Evolutionary conservation across 2,888 invertebrate species (phyloP).

Genomic region (Pandemis heparana): DNA sequence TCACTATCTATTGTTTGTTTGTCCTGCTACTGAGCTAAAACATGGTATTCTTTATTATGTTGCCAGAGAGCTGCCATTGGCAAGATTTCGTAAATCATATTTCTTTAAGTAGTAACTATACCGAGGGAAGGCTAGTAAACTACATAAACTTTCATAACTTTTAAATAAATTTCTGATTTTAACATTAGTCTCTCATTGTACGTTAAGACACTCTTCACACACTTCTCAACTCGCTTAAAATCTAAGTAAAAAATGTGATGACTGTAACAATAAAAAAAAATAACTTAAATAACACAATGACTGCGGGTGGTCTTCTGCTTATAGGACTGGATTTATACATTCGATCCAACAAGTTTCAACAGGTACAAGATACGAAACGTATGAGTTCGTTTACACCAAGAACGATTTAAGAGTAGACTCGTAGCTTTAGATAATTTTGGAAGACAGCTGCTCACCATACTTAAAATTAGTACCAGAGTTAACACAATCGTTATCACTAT

Average conservation of each 20-base stretch:
- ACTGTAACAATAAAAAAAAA: conserved; percentile 5
- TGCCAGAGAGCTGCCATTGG: conserved; percentile 53
- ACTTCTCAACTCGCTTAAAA: not conserved
- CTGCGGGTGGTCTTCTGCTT: not conserved
- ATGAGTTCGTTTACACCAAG: not conserved
- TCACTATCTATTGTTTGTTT: not conserved
- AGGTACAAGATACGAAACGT: not conserved
- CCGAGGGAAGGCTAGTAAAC: not conserved
- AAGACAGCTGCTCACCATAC: conserved; percentile 6
- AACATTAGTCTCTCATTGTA: not conserved
- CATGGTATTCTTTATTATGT: not conserved
- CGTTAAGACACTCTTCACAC: not conserved
- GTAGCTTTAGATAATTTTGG: not conserved
- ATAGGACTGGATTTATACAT: not conserved
- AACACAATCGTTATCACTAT: not conserved
- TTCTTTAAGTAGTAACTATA: not conserved
- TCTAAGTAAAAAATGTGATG: conserved; percentile 5
- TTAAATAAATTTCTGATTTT: not conserved
- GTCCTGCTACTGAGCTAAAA: not conserved
- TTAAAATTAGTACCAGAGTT: not conserved
- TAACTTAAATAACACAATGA: not conserved
- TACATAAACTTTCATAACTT: not conserved
- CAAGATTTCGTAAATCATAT: conserved; percentile 45
- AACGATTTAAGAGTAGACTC: not conserved
- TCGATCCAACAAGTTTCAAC: not conserved